Base-by-base conservation (phyloP, 1,140 invertebrate genomes). In the Listronotus bonariensis region DNA sequence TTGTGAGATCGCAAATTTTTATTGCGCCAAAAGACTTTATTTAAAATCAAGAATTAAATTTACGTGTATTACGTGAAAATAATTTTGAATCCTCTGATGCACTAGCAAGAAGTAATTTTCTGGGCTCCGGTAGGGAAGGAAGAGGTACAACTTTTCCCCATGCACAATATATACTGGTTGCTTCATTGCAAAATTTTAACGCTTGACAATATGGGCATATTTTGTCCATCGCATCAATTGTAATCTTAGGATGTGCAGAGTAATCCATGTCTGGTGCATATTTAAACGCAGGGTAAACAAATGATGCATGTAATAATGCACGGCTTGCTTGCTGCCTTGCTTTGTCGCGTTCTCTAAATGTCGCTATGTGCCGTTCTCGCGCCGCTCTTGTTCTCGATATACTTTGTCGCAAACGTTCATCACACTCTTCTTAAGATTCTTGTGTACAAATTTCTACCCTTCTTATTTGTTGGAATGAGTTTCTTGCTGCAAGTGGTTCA, bases 41-140 rank as follows among this genome's bases (percentile, higher is more conserved):
- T 51, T 51, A 20, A 20, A 51, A 31, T 14, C 48, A 51, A 20
- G 48, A 51, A 76, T 82, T 82, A 73, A 78, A 79, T 43, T 57
- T 73, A 34, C 78, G 68, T 61, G 79, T 80, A 31, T 80, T 75
- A 45, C 69, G 52, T 61, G 78, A 68, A 73, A 82, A 82, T 53
- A 76, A 58, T 67, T 72, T 77, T 15, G 72, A 77, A 60, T 78
- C 68, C 52, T 68, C 49, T 57, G 57, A 65, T 63, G 53, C 51
- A 12, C 70, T 72, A 61, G 64, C 70, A 51, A 72, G 54, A 64
- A 77, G 69, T 6, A 9, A 18, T 18, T 18, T 6, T 31, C 17
- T 20, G 58, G 71, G 69, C 58, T 75, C 71, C 12, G 70, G 68
- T 45, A 66, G 67, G 68, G 69, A 31, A 32, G 51, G 40, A n/a